Conservation (phyloP, 2,888 invertebrate species). For the Gryllus longicercus region DNA sequence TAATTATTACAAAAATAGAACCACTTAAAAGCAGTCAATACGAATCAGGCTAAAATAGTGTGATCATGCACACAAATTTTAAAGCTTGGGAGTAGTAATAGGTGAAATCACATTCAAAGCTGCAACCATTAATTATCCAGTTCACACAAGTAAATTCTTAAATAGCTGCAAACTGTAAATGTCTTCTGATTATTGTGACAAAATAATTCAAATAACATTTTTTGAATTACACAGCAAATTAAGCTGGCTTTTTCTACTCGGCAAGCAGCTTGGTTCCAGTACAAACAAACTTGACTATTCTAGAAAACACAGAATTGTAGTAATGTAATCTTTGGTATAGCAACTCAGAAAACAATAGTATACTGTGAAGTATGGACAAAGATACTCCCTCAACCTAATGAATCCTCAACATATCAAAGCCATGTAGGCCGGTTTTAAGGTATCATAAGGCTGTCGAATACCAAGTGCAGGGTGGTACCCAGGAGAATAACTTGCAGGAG, state of each 20-base stretch:
- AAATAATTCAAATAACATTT: not conserved
- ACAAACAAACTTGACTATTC: not conserved
- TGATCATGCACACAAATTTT: too few species aligned
- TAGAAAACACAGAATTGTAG: not conserved
- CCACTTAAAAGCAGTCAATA: too few species aligned
- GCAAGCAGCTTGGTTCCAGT: not conserved
- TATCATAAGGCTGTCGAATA: constrained; percentile 69
- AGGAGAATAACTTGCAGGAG: constrained; percentile 54
- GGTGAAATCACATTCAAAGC: too few species aligned
- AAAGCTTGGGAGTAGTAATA: too few species aligned
- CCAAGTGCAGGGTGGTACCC: constrained; percentile 61
- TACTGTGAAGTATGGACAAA: not conserved
- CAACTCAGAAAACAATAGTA: not conserved
- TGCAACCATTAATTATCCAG: too few species aligned
- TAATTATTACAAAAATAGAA: not conserved
- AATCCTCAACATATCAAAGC: constrained; percentile 44
- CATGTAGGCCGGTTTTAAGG: constrained; percentile 67
- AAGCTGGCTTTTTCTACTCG: not conserved
- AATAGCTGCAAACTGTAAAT: not conserved
- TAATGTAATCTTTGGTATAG: not conserved
- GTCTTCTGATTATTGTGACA: not conserved
- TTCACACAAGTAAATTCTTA: too few species aligned
- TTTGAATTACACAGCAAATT: not conserved
- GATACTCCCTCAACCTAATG: not conserved
- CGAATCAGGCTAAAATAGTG: too few species aligned